Percentiles rank a stretch among this genome's conserved stretches.
phyloP scores from a whole-genome alignment of 2,113 vertebrate genomes.

The Stigmatopora nigra region DNA sequence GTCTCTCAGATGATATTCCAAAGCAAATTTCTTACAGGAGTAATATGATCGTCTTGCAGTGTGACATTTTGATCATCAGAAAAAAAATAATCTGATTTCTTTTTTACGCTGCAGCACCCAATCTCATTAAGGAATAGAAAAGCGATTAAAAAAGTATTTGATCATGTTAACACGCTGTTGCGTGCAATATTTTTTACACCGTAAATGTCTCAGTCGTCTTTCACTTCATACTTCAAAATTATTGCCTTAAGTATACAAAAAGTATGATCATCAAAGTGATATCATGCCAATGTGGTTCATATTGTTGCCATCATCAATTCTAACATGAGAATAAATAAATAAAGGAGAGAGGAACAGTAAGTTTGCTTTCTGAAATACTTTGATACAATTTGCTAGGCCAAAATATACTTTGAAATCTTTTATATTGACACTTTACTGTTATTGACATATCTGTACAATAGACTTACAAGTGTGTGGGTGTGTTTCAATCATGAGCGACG shows the following conservation, averaged over 20 bases:
- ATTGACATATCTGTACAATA: neutral
- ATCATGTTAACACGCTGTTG: neutral
- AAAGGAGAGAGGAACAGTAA: no score
- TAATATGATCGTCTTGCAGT: neutral
- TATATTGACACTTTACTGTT: neutral
- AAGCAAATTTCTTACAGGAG: neutral
- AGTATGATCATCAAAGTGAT: no score
- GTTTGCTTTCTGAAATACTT: neutral
- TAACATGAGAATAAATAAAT: no score
- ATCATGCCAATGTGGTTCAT: no score
- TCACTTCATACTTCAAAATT: neutral
- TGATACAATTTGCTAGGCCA: neutral
- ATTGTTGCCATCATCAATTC: no score
- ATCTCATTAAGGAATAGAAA: neutral
- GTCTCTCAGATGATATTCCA: neutral
- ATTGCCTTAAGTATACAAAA: neutral
- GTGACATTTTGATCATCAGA: neutral
- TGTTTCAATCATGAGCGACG: slow-evolving; percentile 22
- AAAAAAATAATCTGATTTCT: neutral
- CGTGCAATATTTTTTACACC: neutral
- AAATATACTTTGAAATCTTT: no score
- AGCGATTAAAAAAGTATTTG: neutral
- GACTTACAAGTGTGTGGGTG: neutral
- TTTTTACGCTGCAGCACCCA: neutral
- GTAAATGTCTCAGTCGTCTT: neutral